Conservation (phyloP, 2,888 invertebrate genomes). For the Petrolisthes manimaculis region DNA sequence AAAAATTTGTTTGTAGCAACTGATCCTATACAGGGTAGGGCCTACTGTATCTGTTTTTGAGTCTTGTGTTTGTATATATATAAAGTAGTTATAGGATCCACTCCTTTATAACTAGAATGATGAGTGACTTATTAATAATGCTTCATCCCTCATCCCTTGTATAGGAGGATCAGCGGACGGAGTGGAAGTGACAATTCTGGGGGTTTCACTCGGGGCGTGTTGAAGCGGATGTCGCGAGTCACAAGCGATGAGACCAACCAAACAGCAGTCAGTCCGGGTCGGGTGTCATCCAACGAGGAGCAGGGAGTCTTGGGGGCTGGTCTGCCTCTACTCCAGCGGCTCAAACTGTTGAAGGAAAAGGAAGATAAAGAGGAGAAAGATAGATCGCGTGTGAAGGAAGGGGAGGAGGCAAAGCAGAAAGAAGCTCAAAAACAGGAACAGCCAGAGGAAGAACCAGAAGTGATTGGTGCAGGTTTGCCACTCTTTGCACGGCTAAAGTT, state of each 20-base stretch:
- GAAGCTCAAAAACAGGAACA: constrained; percentile 24
- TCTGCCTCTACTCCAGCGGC: constrained; percentile 81
- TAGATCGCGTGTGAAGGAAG: constrained; percentile 24
- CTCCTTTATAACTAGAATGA: no score
- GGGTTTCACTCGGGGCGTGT: constrained; percentile 72
- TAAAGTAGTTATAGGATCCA: no score
- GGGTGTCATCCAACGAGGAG: constrained; percentile 57
- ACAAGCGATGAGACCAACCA: constrained; percentile 73
- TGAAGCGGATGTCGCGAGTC: constrained; percentile 82
- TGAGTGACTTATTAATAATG: neutral
- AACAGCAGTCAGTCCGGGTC: constrained; percentile 30
- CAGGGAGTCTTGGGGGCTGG: constrained; percentile 85
- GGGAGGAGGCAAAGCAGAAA: constrained; percentile 72
- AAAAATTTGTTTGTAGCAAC: no score
- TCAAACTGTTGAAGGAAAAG: constrained; percentile 86
- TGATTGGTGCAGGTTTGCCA: constrained; percentile 80
- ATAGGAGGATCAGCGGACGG: constrained; percentile 67
- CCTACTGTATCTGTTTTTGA: no score
- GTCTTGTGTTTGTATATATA: no score
- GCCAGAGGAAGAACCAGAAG: constrained; percentile 71
- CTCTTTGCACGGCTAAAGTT: constrained; percentile 78
- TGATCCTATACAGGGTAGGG: no score
- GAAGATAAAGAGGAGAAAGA: constrained; percentile 78
- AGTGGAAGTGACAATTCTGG: constrained; percentile 57
- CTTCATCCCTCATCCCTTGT: neutral